phyloP scores from a whole-genome alignment of 2,113 vertebrate species.

The Albula glossodonta region DNA sequence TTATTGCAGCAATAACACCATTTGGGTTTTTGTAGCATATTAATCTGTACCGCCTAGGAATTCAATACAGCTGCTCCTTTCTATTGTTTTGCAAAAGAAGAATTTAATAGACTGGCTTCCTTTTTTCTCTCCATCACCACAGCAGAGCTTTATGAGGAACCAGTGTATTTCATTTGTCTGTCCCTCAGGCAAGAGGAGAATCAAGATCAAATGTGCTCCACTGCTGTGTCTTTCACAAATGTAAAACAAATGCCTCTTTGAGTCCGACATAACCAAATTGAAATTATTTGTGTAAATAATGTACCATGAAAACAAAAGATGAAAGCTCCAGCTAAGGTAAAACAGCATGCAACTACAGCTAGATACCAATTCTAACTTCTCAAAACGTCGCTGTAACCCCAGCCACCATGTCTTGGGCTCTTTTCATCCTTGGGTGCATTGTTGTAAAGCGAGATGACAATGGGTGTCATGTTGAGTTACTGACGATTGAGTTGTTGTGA shows the following conservation, averaged over 20 bases:
- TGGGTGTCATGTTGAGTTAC: constrained; percentile 8
- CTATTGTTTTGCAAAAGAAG: neutral
- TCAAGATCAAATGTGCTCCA: neutral
- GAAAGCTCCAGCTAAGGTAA: too few species aligned
- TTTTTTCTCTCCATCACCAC: neutral
- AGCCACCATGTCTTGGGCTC: neutral
- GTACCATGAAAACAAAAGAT: too few species aligned
- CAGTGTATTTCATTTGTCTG: neutral
- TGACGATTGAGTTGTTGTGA: neutral
- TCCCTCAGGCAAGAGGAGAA: neutral
- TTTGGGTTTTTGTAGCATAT: neutral
- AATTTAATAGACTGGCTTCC: too few species aligned
- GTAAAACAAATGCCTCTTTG: neutral
- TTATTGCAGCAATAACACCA: neutral
- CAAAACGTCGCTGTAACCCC: neutral
- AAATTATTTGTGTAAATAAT: neutral
- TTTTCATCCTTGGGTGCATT: neutral
- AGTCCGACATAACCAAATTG: neutral
- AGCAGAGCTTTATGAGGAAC: neutral
- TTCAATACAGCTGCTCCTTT: neutral
- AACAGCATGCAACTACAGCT: too few species aligned
- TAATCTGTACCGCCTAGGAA: neutral
- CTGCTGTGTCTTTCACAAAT: neutral
- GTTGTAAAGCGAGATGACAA: constrained; percentile 12
- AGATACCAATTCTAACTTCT: neutral